Evolutionary conservation across 2,888 invertebrate species (phyloP).

Genomic region (Papilio gigon): DNA sequence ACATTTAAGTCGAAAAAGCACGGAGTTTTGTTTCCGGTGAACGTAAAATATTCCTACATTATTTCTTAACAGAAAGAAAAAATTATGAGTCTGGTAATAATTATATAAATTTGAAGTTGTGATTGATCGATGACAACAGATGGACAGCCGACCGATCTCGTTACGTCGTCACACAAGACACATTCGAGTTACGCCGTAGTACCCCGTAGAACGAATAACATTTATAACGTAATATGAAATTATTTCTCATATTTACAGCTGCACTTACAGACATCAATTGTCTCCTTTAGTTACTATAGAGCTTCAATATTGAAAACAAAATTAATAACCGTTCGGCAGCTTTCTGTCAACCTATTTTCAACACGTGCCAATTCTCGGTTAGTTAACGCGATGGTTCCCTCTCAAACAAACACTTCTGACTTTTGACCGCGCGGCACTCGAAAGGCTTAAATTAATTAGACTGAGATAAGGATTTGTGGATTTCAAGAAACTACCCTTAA

Average conservation of each 20-base stretch:
- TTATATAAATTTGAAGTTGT: no score
- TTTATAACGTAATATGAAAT: background rate
- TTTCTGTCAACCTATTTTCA: constrained; percentile 4
- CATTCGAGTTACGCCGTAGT: background rate
- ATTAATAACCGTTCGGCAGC: background rate
- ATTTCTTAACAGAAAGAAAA: no score
- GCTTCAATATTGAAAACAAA: background rate
- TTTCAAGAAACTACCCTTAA: no score
- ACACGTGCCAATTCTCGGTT: background rate
- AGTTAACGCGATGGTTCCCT: background rate
- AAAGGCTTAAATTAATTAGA: background rate
- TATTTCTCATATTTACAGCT: background rate
- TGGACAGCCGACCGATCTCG: background rate
- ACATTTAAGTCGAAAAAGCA: no score
- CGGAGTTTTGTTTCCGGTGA: no score
- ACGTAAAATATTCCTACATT: no score
- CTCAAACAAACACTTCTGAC: background rate
- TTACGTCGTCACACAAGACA: background rate
- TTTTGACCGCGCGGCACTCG: background rate
- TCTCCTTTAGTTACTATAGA: background rate
- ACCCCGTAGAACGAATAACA: background rate
- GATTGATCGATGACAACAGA: no score
- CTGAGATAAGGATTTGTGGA: background rate
- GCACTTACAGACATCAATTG: background rate
- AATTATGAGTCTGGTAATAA: no score